Percentiles rank a stretch among this genome's conserved stretches.
Evolutionary conservation across 92 coral and sea anemone species (phyloP).

Genomic region (Anthopleura xanthogrammica): DNA sequence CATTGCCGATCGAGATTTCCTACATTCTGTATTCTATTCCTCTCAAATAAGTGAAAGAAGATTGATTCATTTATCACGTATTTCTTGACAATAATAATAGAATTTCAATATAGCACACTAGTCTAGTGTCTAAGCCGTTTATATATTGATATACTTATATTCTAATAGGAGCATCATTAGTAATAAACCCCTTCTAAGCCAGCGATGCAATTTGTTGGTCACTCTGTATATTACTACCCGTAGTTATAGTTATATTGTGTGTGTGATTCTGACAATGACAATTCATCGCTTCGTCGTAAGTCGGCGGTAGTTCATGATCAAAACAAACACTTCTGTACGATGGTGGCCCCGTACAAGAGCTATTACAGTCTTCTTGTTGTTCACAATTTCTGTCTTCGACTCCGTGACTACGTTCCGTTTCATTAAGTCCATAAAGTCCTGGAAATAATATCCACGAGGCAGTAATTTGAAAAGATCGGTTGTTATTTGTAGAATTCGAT

Average conservation of each 20-base stretch:
- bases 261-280: conserved; percentile 12
- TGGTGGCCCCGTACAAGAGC: conserved; percentile 37
- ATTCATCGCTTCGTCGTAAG: conserved; percentile 59
- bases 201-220: conserved; percentile 1
- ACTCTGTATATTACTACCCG: not conserved
- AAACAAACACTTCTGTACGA: conserved; percentile 60
- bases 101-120: conserved; percentile 24
- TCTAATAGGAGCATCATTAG: not conserved
- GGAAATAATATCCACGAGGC: conserved; percentile 38
- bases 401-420: conserved; percentile 7
- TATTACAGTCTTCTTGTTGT: conserved; percentile 29
- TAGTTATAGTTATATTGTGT: not conserved
- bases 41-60: not conserved
- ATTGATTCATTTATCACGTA: conserved; percentile 6
- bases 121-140: not conserved
- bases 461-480: not conserved
- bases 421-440: conserved; percentile 17
- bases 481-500: not conserved
- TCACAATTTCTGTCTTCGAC: conserved; percentile 18
- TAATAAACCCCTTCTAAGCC: not conserved
- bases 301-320: conserved; percentile 58
- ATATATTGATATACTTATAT: not conserved
- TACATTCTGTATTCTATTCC: not conserved
- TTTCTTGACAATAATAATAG: not conserved
- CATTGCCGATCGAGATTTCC: not conserved